Evolutionary conservation across 2,797 vertebrate genomes (phyloP), one percentile per base, ranked within the genome.

Genomic region (Ctenosaura bakeri): DNA sequence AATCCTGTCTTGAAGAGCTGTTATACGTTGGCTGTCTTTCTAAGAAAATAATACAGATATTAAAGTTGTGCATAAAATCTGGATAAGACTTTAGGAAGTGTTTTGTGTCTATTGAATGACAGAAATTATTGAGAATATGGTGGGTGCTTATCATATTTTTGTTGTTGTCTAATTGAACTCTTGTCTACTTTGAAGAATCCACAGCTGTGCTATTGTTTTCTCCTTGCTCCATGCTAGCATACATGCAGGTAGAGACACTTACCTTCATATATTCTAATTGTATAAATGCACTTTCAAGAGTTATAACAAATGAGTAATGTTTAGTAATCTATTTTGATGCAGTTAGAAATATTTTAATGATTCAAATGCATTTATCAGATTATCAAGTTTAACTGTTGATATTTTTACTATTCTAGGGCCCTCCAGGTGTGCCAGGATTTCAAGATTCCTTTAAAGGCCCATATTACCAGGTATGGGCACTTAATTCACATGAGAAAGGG

Each of bases 401-500:
- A 3, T 1, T 2, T 54, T 95, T 90, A 95, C 93, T 87, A 35
- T 38, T 91, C 42, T 66, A 97, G 97, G 96, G 97, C 78, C 94
- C 95, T 94, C 96, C 96, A 92, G 97, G 94, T 86, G 81, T 93
- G 26, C 92, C 96, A 93, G 96, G 66, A 94, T 50, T 95, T 85
- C 94, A 96, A 80, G 95, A 97, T 88, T 95, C 91, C 83, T 92
- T 95, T 89, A 93, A 89, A 89, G 93, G 88, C 6, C 89, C 91
- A 91, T 94, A 94, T 94, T 96, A 95, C 54, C 96, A 97, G 96
- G 95, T 97, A 96, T 74, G 88, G 12, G 79, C 6, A 50, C 69
- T 86, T 87, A 38, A 66, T 89, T n/a, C 13, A 24, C 22, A 18
- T 76, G 42, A 20, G 42, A 46, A 46, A 46, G 42, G 4, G 4